Conservation (phyloP, 2,888 invertebrate species). For the Noctuana brunneofusca region DNA sequence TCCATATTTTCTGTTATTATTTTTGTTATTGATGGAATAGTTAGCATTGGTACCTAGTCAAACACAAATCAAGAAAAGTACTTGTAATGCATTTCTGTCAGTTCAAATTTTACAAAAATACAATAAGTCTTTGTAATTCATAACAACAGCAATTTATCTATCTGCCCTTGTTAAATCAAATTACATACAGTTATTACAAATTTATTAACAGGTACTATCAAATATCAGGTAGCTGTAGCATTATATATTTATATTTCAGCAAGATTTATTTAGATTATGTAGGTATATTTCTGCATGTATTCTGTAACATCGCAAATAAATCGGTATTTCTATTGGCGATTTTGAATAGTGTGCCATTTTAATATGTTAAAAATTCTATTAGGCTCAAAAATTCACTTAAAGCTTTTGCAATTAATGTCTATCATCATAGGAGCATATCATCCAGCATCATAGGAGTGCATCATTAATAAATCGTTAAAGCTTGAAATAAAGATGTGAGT, state of each 20-base stretch:
- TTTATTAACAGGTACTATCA: background rate
- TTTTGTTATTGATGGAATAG: constrained; percentile 23
- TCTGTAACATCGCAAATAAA: background rate
- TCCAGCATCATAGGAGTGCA: too few species aligned
- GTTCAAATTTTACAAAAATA: background rate
- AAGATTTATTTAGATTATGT: background rate
- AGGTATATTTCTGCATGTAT: background rate
- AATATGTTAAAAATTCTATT: background rate
- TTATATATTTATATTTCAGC: background rate
- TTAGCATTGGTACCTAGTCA: constrained; percentile 12
- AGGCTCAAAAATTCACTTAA: background rate
- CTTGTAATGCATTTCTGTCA: background rate
- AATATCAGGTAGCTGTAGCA: background rate
- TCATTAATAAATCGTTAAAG: too few species aligned
- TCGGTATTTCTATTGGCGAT: background rate
- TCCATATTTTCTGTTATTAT: background rate
- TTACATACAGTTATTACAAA: background rate
- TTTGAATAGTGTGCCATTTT: background rate
- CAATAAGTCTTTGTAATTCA: background rate
- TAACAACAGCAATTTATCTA: background rate
- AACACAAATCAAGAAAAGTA: background rate
- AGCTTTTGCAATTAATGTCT: too few species aligned
- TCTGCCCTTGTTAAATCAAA: background rate
- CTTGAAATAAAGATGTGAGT: too few species aligned
- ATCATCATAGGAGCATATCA: too few species aligned